Conservation (phyloP, 2,113 vertebrate species). For the Phoenicopterus ruber region DNA sequence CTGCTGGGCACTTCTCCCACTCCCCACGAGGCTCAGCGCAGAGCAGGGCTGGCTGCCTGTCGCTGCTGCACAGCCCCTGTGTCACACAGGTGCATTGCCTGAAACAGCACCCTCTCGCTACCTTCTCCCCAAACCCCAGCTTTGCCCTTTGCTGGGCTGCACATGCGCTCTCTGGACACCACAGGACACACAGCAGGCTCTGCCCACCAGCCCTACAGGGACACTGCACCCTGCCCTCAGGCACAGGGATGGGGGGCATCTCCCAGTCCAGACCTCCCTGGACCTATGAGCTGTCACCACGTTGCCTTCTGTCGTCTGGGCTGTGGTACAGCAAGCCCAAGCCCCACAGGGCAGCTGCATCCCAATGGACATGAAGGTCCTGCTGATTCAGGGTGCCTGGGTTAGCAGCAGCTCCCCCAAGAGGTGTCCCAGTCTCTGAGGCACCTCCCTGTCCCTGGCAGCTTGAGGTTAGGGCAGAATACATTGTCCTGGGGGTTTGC, state of each 20-base stretch:
- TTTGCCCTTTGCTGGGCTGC: neutral
- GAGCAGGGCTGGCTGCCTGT: neutral
- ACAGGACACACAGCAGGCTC: no score
- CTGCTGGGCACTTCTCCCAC: neutral
- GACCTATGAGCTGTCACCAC: neutral
- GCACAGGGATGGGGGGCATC: neutral
- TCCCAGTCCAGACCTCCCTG: neutral
- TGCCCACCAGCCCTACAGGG: neutral
- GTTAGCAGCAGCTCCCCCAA: neutral
- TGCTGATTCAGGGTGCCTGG: neutral
- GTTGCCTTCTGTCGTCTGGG: neutral
- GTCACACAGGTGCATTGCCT: no score
- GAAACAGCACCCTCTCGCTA: accelerated
- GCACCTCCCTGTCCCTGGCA: neutral
- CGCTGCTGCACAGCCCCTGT: neutral
- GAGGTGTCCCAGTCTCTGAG: neutral
- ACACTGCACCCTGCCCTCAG: neutral
- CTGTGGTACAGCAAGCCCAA: neutral
- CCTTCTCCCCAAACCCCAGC: neutral
- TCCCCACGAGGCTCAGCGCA: neutral
- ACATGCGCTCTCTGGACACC: neutral
- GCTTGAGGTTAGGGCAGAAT: neutral
- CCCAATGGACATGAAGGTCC: neutral
- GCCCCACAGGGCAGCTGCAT: neutral
- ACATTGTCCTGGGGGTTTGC: neutral